These are phyloP conservation scores for Palythoa heliodiscus DNA, from an alignment of 92 coral and sea anemone species.

Conservation along the genomic window DNA sequence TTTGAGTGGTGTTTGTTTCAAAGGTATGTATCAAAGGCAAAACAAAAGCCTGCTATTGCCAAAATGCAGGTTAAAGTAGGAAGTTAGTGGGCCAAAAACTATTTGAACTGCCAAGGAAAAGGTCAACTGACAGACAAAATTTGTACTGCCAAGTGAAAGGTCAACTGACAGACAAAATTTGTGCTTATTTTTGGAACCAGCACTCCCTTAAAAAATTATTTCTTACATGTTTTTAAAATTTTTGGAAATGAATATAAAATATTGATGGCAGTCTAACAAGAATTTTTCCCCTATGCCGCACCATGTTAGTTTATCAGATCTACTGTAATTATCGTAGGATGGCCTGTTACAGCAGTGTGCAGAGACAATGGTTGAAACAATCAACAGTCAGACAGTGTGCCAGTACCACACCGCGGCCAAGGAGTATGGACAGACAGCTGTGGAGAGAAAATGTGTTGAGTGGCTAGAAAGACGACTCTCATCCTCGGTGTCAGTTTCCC, in stretches of 20 bases:
- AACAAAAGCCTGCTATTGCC: too few relatives aligned
- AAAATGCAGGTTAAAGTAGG: too few relatives aligned
- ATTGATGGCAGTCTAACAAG: background rate
- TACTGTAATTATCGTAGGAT: conserved; percentile 61
- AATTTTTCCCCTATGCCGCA: background rate
- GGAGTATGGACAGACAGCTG: conserved; percentile 74
- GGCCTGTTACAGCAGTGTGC: conserved; percentile 80
- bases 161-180: too few relatives aligned
- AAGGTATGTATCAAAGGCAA: too few relatives aligned
- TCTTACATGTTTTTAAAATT: too few relatives aligned
- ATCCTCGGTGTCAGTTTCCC: conserved; percentile 74
- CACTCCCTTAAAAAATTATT: too few relatives aligned
- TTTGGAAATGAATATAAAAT: background rate
- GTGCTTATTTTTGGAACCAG: too few relatives aligned
- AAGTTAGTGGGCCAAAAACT: too few relatives aligned
- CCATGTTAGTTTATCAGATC: background rate
- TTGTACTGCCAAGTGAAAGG: too few relatives aligned
- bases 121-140: too few relatives aligned
- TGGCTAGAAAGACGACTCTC: conserved; percentile 92
- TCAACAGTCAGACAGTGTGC: conserved; percentile 85
- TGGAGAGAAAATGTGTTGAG: conserved; percentile 80
- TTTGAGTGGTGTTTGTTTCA: too few relatives aligned
- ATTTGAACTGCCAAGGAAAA: too few relatives aligned
- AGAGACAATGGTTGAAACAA: conserved; percentile 84
- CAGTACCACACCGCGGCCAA: conserved; percentile 79